Percentiles rank a stretch among this genome's conserved stretches.
Evolutionary conservation across 2,888 invertebrate species (phyloP).

Genomic region (Biston stratarius): DNA sequence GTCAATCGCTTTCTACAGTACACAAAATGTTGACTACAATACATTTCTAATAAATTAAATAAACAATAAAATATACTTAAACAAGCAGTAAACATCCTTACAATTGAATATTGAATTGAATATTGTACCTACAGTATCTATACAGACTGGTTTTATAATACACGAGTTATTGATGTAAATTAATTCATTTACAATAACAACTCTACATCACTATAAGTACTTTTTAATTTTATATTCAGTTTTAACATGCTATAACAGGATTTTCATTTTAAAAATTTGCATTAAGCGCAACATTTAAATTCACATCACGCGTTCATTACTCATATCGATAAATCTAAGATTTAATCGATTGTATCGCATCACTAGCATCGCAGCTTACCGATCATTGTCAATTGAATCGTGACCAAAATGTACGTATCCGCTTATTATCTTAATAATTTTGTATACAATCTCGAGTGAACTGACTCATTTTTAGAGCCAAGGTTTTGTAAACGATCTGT

Average conservation of each 20-base stretch:
- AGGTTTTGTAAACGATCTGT: slow-evolving; percentile 72
- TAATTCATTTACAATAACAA: too few relatives aligned
- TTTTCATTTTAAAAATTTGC: slow-evolving; percentile 18
- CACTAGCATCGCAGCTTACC: slow-evolving; percentile 71
- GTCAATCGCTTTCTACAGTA: too few relatives aligned
- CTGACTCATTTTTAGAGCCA: slow-evolving; percentile 83
- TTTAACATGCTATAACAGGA: slow-evolving; percentile 26
- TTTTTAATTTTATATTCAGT: too few relatives aligned
- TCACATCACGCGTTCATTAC: slow-evolving; percentile 36
- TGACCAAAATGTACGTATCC: slow-evolving; percentile 85
- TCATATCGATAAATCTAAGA: slow-evolving; percentile 45
- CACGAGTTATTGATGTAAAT: too few relatives aligned
- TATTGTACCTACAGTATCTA: too few relatives aligned
- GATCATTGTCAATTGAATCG: slow-evolving; percentile 86
- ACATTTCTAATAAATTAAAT: too few relatives aligned
- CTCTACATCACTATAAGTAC: too few relatives aligned
- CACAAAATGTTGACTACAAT: too few relatives aligned
- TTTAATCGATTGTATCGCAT: slow-evolving; percentile 50
- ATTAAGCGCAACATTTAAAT: slow-evolving; percentile 12
- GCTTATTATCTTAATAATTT: slow-evolving; percentile 86
- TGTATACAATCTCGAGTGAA: slow-evolving; percentile 75
- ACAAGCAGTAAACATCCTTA: too few relatives aligned
- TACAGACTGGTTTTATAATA: too few relatives aligned
- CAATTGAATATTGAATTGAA: too few relatives aligned
- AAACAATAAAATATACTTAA: too few relatives aligned